phyloP scores from a whole-genome alignment of 2,113 vertebrate genomes.

The Trinectes maculatus region DNA sequence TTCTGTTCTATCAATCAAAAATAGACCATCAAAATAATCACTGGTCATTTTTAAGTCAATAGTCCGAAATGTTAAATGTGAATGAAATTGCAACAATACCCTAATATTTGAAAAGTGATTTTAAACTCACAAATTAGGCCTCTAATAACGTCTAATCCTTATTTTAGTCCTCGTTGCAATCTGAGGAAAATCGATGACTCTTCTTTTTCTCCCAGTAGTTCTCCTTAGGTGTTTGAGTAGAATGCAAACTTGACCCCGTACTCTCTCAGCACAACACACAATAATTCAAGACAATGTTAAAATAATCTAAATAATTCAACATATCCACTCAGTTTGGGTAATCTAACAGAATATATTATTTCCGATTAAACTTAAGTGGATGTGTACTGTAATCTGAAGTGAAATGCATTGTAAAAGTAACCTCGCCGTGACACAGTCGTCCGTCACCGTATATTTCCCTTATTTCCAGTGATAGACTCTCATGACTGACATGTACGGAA shows the following conservation, averaged over 20 bases:
- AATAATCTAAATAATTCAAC: not conserved
- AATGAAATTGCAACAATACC: too few relatives aligned
- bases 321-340: not conserved
- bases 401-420: not conserved
- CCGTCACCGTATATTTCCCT: not conserved
- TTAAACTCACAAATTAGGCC: too few relatives aligned
- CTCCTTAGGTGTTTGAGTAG: not conserved
- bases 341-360: not conserved
- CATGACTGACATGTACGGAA: not conserved
- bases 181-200: too few relatives aligned
- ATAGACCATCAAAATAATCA: too few relatives aligned
- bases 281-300: not conserved
- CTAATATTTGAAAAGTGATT: too few relatives aligned
- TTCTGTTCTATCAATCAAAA: too few relatives aligned
- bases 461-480: slow-evolving; percentile 2
- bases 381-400: not conserved
- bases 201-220: too few relatives aligned
- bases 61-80: too few relatives aligned
- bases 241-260: not conserved
- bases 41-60: too few relatives aligned
- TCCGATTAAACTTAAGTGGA: not conserved
- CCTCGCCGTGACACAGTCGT: not conserved
- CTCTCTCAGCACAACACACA: too few relatives aligned
- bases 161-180: too few relatives aligned
- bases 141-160: too few relatives aligned